A percentile compares a stretch with the other conserved stretches of the same genome.
phyloP scores from a whole-genome alignment of 2,113 vertebrate species.

The Dryoscopus gambensis region DNA sequence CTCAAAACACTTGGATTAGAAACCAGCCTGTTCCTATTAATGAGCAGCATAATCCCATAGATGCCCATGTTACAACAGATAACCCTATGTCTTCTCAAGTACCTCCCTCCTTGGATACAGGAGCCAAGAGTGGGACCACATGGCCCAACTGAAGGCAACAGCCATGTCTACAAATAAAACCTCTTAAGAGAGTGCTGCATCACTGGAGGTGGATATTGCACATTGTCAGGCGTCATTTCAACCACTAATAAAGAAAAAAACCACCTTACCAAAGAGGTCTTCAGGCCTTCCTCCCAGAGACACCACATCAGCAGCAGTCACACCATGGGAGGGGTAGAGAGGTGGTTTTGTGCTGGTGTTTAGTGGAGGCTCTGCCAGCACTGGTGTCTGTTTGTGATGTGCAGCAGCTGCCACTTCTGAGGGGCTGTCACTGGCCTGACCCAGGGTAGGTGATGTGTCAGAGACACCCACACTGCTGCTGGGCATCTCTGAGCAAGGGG shows the following conservation, averaged over 20 bases:
- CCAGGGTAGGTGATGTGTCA: not conserved
- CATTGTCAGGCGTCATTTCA: not conserved
- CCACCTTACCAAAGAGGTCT: slow-evolving; percentile 1
- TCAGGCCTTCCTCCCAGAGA: not conserved
- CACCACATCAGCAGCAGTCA: not conserved
- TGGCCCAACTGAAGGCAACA: not conserved
- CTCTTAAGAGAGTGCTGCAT: not conserved
- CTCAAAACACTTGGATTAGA: not conserved
- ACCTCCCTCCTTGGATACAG: not conserved
- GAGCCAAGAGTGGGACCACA: not conserved
- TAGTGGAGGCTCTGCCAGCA: not conserved
- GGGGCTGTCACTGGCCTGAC: not conserved
- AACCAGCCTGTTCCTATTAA: not conserved
- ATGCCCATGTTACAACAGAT: not conserved
- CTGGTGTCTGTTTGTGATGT: not conserved
- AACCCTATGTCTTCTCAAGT: not conserved
- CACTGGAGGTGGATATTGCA: not conserved
- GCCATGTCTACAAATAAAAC: not conserved
- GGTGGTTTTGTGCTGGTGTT: not conserved
- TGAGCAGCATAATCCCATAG: not conserved
- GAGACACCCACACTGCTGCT: not conserved
- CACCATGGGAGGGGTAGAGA: not conserved
- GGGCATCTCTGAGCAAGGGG: not conserved
- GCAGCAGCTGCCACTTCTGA: not conserved
- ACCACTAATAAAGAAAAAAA: not conserved